Evolutionary conservation across 2,888 invertebrate species (phyloP).

Genomic region (Amblyjoppa fuscipennis): DNA sequence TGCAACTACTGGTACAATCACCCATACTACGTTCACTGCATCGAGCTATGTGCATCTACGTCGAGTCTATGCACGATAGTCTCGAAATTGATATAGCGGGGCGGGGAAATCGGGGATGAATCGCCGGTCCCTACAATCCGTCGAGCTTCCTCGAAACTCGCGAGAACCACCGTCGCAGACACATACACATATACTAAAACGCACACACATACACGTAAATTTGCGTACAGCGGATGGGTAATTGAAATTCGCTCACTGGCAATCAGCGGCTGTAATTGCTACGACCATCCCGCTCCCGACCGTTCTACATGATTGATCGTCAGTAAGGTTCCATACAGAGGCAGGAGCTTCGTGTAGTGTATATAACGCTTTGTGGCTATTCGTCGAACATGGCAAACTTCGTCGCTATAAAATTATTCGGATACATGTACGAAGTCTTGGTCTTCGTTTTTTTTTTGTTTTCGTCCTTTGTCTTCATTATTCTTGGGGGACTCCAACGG

Average conservation of each 20-base stretch:
- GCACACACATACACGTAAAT: slow-evolving; percentile 8
- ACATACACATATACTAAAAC: background rate
- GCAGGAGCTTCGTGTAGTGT: slow-evolving; percentile 43
- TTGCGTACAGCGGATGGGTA: slow-evolving; percentile 67
- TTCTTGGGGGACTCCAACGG: slow-evolving; percentile 16
- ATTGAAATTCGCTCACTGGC: slow-evolving; percentile 77
- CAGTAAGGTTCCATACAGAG: slow-evolving; percentile 44
- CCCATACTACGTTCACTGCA: slow-evolving; percentile 20
- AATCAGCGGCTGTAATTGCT: slow-evolving; percentile 74
- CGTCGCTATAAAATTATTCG: slow-evolving; percentile 10
- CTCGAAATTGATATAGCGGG: slow-evolving; percentile 63
- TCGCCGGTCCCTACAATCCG: slow-evolving; percentile 39
- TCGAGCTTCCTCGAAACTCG: slow-evolving; percentile 59
- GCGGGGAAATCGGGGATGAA: slow-evolving; percentile 23
- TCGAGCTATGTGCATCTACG: slow-evolving; percentile 34
- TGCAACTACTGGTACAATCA: background rate
- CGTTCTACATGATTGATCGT: slow-evolving; percentile 71
- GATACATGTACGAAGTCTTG: slow-evolving; percentile 2
- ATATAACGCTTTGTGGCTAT: slow-evolving; percentile 22
- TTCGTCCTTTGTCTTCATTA: slow-evolving; percentile 18
- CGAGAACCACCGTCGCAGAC: slow-evolving; percentile 11
- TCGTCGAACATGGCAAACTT: slow-evolving; percentile 19
- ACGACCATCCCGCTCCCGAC: slow-evolving; percentile 67
- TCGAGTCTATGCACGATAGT: slow-evolving; percentile 37
- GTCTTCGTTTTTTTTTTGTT: slow-evolving; percentile 2